phyloP scores from a whole-genome alignment of 2,113 vertebrate species.

The Phaethornis superciliosus region DNA sequence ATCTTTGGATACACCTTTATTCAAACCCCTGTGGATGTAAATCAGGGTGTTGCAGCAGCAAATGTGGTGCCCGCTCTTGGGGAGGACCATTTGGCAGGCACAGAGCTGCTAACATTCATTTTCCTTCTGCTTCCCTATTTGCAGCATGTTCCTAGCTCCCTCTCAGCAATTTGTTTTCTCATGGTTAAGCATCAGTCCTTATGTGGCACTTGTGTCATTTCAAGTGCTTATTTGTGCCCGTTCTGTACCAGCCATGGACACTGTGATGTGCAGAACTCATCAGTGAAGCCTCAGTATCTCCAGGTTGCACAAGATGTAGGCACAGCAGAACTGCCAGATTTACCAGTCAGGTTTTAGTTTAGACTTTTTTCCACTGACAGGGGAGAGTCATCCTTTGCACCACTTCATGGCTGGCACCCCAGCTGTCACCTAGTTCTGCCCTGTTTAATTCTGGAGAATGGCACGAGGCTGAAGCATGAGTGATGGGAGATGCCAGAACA shows the following conservation, averaged over 20 bases:
- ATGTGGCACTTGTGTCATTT: accelerated
- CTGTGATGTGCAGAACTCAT: neutral
- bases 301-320: neutral
- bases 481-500: neutral
- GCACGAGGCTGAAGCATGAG: neutral
- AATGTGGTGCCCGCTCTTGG: neutral
- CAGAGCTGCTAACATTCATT: neutral
- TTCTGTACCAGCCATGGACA: neutral
- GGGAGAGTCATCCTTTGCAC: neutral
- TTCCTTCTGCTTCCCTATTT: neutral
- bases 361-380: neutral
- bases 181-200: neutral
- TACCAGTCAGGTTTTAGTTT: neutral
- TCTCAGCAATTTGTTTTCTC: neutral
- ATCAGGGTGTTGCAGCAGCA: neutral
- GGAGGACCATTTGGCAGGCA: neutral
- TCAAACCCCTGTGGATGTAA: neutral
- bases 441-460: neutral
- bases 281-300: neutral
- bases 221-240: neutral
- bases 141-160: neutral
- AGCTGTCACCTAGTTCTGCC: neutral
- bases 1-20: neutral
- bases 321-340: neutral
- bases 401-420: neutral